Base-by-base conservation (phyloP, 2,888 invertebrate species). In the Asteroscopus sphinx region DNA sequence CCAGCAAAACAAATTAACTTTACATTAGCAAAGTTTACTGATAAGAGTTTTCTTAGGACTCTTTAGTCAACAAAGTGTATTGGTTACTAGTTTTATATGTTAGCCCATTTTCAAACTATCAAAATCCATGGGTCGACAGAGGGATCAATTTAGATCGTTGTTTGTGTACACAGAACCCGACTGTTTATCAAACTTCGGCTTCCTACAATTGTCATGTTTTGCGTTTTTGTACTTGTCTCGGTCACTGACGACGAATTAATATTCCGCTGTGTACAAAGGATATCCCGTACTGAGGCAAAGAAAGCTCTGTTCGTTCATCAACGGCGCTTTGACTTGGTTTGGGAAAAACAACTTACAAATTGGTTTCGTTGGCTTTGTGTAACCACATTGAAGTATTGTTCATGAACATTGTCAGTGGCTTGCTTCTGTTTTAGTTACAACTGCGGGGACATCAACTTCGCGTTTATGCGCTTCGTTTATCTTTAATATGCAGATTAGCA, bases 171-270 rank as follows among this genome's bases (percentile, higher is more conserved):
- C 40, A 36, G 12, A 33, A 28, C 41, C 46, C 17, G 35, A 48
- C 60, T 68, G 60, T 68, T 68, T 68, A 44, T 35, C 39, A 44
- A 35, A 16, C 33, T 26, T 11, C 30, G 3, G 26, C 13, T 25
- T 28, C 17, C 33, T 44, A n/a, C 11, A 11, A 21, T 45, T 49
- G 40, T 66, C 35, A 17, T 42, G 42, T 17, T 42, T 12, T 51
- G 11, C 21, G 15, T 44, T 60, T 36, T 52, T 68, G 42, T 51
- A 26, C 11, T 30, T 35, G 2, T n/a, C 30, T 42, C 41, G 40
- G 25, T 36, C 41, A 47, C 33, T 35, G 48, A 13, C 42, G 51
- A 51, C 49, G 16, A 36, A 45, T 59, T 59, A 59, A 60, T 68
- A 60, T 63, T 59, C 28, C 9, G 33, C 21, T 40, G 40, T 16